phyloP scores from a whole-genome alignment of 2,888 invertebrate species.

The Cosmorhoe ocellata region DNA sequence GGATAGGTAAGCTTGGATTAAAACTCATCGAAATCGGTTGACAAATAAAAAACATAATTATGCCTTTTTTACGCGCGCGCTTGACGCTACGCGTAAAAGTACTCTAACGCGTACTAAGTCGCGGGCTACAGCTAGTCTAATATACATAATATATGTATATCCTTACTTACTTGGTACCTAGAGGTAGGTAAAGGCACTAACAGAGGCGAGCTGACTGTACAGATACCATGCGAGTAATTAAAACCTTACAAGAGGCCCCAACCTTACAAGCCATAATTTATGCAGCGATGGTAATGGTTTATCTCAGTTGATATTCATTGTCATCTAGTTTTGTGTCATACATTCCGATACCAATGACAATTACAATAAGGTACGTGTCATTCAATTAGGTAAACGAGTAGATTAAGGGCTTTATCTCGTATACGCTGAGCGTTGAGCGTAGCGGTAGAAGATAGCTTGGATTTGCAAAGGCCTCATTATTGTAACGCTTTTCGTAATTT shows the following conservation, averaged over 20 bases:
- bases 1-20: no score
- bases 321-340: conserved; percentile 25
- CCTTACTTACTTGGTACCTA: no score
- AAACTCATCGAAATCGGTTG: no score
- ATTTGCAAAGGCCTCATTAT: background rate
- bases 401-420: background rate
- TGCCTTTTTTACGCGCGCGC: no score
- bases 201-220: no score
- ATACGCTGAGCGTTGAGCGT: background rate
- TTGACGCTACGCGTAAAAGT: no score
- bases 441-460: background rate
- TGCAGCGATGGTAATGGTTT: conserved; percentile 18
- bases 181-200: no score
- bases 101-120: no score
- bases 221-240: background rate
- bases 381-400: conserved; percentile 9
- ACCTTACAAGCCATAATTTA: conserved; percentile 22
- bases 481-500: no score
- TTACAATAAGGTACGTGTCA: conserved; percentile 14
- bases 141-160: no score
- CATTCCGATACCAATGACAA: conserved; percentile 17
- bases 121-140: no score
- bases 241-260: conserved; percentile 5
- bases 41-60: no score
- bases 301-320: conserved; percentile 27